Evolutionary conservation across 2,113 vertebrate genomes (phyloP).

Genomic region (Dromaius novaehollandiae): DNA sequence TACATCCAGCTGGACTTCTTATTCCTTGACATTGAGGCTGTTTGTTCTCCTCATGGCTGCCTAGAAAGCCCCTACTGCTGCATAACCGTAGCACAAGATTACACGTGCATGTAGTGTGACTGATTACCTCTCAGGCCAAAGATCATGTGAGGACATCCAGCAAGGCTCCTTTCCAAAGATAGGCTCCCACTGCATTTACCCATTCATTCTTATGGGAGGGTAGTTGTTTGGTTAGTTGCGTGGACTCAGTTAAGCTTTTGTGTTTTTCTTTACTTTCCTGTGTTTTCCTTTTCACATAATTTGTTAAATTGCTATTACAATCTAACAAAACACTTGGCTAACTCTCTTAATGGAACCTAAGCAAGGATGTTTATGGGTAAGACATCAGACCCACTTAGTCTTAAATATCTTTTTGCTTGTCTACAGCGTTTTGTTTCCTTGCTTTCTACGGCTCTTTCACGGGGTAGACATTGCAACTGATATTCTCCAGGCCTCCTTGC

Average conservation of each 20-base stretch:
- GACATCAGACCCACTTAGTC: background rate
- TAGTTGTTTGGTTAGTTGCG: background rate
- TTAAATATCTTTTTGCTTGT: background rate
- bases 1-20: background rate
- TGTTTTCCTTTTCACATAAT: background rate
- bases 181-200: background rate
- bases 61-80: background rate
- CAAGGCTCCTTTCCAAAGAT: background rate
- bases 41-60: background rate
- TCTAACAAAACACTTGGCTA: background rate
- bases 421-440: background rate
- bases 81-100: background rate
- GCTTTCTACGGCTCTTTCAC: background rate
- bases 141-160: background rate
- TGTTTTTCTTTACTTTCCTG: background rate
- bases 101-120: background rate
- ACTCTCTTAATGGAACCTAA: background rate
- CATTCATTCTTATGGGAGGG: background rate
- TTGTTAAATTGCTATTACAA: background rate
- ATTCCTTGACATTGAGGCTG: background rate
- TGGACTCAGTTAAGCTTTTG: background rate
- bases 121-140: background rate
- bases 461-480: background rate
- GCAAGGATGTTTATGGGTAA: background rate
- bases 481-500: background rate